Evolutionary conservation across 2,888 invertebrate species (phyloP).

Genomic region (Diaprepes abbreviatus): DNA sequence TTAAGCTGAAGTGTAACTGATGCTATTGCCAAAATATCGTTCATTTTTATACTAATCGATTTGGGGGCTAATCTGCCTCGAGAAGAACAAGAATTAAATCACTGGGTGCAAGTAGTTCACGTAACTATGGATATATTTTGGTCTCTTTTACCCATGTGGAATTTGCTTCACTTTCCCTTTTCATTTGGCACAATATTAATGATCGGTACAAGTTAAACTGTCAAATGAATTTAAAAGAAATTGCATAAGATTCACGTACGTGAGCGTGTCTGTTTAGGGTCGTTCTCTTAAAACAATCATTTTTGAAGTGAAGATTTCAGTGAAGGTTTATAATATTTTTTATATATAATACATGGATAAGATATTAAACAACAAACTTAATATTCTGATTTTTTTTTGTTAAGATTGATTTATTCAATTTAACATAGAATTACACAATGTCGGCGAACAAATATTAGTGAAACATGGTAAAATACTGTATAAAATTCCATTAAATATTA

Average conservation of each 20-base stretch:
- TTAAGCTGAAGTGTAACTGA: conserved; percentile 55
- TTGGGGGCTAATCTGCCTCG: conserved; percentile 26
- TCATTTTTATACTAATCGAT: conserved; percentile 58
- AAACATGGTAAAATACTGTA: too few relatives aligned
- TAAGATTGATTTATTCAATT: too few relatives aligned
- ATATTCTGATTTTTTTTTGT: too few relatives aligned
- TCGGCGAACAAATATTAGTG: too few relatives aligned
- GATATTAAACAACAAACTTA: too few relatives aligned
- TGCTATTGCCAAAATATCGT: conserved; percentile 52
- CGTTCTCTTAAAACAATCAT: conserved; percentile 1
- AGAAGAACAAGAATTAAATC: conserved; percentile 7
- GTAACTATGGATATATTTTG: neutral
- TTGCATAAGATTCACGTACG: conserved; percentile 28
- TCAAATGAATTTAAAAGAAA: conserved; percentile 37
- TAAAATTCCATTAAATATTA: too few relatives aligned
- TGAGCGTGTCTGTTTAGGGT: neutral
- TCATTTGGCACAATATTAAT: conserved; percentile 22
- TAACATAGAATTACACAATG: too few relatives aligned
- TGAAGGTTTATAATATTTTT: too few relatives aligned
- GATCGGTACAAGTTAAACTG: conserved; percentile 16
- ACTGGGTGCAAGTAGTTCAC: neutral
- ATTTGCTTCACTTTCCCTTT: conserved; percentile 37
- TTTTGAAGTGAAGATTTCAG: too few relatives aligned
- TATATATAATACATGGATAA: too few relatives aligned
- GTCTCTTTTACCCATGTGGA: conserved; percentile 16